A percentile compares a stretch with the other conserved stretches of the same genome.
Evolutionary conservation across 2,888 invertebrate species (phyloP).

Genomic region (Nysson spinosus): DNA sequence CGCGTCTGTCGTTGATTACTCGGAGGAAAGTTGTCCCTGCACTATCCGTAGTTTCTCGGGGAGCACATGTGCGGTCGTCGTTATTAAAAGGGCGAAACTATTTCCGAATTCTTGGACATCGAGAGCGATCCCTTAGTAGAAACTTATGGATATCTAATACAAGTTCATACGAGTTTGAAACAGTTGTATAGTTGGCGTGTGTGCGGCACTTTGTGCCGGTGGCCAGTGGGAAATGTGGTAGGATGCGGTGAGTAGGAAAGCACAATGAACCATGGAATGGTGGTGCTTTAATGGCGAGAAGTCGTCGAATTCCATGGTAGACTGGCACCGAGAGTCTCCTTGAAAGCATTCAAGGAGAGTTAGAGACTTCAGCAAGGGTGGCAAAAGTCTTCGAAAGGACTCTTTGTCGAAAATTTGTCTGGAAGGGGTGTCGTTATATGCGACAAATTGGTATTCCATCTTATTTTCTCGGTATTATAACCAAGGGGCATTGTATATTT

Average conservation of each 20-base stretch:
- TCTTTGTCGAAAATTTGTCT: conserved; percentile 51
- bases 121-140: conserved; percentile 64
- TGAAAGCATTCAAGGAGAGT: conserved; percentile 48
- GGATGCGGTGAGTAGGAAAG: conserved; percentile 42
- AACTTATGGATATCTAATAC: conserved; percentile 70
- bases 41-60: no score
- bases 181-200: conserved; percentile 58
- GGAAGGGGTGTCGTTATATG: conserved; percentile 27
- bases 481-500: no score
- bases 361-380: conserved; percentile 10
- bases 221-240: conserved; percentile 22
- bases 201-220: conserved; percentile 18
- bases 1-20: no score
- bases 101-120: conserved; percentile 62
- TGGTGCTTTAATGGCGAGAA: conserved; percentile 65
- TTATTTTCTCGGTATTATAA: no score
- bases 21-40: no score
- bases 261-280: conserved; percentile 66
- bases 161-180: conserved; percentile 67
- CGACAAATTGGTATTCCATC: conserved; percentile 50
- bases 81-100: conserved; percentile 54
- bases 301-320: conserved; percentile 62
- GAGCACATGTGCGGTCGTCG: not conserved
- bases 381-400: conserved; percentile 32
- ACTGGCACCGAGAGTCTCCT: conserved; percentile 46